Percentiles rank a stretch among this genome's conserved stretches.
Evolutionary conservation across 2,888 invertebrate species (phyloP).

Genomic region (Deilephila porcellus): DNA sequence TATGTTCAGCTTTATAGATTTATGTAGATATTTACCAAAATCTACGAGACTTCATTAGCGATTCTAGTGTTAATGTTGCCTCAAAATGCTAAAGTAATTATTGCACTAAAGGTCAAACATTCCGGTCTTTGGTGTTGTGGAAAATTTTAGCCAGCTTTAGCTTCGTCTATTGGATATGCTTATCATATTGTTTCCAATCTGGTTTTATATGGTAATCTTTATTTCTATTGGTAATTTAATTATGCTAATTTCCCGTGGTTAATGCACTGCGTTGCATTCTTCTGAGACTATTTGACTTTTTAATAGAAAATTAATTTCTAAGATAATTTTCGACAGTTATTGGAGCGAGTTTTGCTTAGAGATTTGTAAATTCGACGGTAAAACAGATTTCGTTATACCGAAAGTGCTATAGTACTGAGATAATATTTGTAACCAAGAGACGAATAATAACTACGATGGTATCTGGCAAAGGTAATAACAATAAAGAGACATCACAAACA

Average conservation of each 20-base stretch:
- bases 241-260: not conserved
- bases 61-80: conserved; percentile 44
- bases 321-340: too few species aligned
- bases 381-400: too few species aligned
- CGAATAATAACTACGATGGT: too few species aligned
- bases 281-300: not conserved
- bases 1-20: conserved; percentile 21
- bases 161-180: not conserved
- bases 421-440: too few species aligned
- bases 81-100: conserved; percentile 49
- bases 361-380: too few species aligned
- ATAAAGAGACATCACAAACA: too few species aligned
- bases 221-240: not conserved
- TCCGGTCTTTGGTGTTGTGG: conserved; percentile 38
- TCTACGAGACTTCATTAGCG: conserved; percentile 40
- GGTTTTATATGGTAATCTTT: not conserved
- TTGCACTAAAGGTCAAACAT: conserved; percentile 48
- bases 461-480: too few species aligned
- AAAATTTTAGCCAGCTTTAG: conserved; percentile 40
- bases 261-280: not conserved
- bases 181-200: not conserved
- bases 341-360: too few species aligned
- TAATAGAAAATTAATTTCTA: too few species aligned
- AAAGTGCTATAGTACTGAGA: too few species aligned
- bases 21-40: conserved; percentile 40